These are phyloP conservation scores for Hozukius guyotensis DNA, from an alignment of 2,797 vertebrate species.

Conservation along the genomic window DNA sequence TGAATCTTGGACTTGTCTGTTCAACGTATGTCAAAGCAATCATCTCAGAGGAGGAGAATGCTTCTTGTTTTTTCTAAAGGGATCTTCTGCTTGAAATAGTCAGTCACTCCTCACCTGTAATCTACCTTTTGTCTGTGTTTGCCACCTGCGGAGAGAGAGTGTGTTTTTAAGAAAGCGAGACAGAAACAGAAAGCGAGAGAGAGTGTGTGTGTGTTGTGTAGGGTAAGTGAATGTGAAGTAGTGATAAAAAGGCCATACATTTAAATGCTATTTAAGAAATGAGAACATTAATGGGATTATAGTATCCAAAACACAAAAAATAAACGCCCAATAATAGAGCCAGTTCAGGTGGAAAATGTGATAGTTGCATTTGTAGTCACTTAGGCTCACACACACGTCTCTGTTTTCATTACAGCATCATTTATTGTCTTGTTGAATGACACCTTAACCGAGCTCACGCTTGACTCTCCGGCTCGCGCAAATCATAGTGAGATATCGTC, in stretches of 20 bases:
- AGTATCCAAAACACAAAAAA: conserved; percentile 1
- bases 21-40: conserved; percentile 48
- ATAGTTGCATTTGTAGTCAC: conserved; percentile 44
- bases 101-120: conserved; percentile 60
- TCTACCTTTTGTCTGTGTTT: conserved; percentile 44
- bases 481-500: conserved; percentile 67
- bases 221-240: background rate
- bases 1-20: conserved; percentile 41
- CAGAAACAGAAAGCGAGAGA: background rate
- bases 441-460: conserved; percentile 39
- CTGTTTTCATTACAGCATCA: conserved; percentile 42
- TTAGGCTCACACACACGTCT: background rate
- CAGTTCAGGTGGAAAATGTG: conserved; percentile 38
- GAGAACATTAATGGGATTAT: background rate
- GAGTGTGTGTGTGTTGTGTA: background rate
- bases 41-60: conserved; percentile 31
- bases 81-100: conserved; percentile 26
- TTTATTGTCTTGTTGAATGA: conserved; percentile 45
- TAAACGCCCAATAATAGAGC: background rate
- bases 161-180: conserved; percentile 13
- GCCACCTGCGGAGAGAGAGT: conserved; percentile 11
- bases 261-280: background rate
- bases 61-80: background rate
- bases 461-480: conserved; percentile 35
- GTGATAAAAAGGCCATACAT: background rate